Evolutionary conservation across 2,797 vertebrate genomes (phyloP), one percentile per base, ranked within the genome.

Genomic region (Periophthalmus magnuspinnatus): DNA sequence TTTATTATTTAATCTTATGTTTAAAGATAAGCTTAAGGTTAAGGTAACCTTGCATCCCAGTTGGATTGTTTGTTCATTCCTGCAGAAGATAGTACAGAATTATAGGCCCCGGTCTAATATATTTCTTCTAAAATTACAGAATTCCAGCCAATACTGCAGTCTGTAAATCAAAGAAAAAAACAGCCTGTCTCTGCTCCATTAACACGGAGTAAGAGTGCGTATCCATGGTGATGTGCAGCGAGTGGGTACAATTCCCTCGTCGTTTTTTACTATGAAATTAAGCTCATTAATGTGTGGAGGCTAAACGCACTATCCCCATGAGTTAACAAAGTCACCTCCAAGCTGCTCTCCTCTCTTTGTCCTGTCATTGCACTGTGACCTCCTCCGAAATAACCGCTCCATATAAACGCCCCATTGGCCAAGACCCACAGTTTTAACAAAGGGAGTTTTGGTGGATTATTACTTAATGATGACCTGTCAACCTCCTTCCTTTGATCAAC

Each of bases 161-260:
- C 75, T 81, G 80, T 83, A 77, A 60, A 88, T 85, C 75, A 83
- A 84, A 86, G 83, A 45, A 75, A 81, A 83, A 84, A 73, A 71
- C 65, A 60, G 76, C 75, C 72, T 67, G 63, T 68, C 70, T 83
- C 72, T 71, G 59, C 69, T 67, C 79, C 77, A 83, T 89, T 85
- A 86, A 77, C 78, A 82, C 77, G 67, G 76, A 83, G 75, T 68
- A 82, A 72, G 78, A 85, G 76, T 82, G 67, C 5, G 77, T 84
- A 83, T 84, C 81, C 81, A 83, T 83, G 82, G 81, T 84, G 84
- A 85, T 11, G 17, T 74, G 78, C 60, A 69, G 36, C 22, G 76
- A 67, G 72, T 69, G 57, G 73, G 54, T 72, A 21, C 70, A 55
- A 86, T 82, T 77, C 69, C 81, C 71, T 54, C 33, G 76, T 69